Evolutionary conservation across 2,888 invertebrate genomes (phyloP).

Genomic region (Imbricaverruca yamaguchii): DNA sequence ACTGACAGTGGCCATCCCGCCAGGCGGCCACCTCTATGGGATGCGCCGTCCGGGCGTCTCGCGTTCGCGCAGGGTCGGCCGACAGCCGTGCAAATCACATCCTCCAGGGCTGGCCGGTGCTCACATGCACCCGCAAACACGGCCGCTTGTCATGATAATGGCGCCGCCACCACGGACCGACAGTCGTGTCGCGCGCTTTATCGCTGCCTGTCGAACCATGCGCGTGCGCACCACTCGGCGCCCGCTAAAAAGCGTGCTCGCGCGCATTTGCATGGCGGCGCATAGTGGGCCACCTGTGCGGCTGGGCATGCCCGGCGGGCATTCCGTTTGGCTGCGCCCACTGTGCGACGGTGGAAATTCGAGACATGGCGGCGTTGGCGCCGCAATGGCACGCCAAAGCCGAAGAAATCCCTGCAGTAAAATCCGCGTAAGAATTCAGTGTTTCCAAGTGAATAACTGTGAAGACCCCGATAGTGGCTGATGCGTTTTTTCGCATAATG

Average conservation of each 20-base stretch:
- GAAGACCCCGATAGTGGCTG: neutral
- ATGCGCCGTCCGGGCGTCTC: too few relatives aligned
- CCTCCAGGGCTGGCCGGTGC: neutral
- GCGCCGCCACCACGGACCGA: too few relatives aligned
- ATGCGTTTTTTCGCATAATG: neutral
- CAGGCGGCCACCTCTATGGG: too few relatives aligned
- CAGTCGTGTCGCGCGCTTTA: neutral
- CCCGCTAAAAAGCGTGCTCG: neutral
- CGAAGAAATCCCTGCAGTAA: neutral
- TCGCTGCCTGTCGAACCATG: neutral
- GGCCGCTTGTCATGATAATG: too few relatives aligned
- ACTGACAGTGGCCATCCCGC: too few relatives aligned
- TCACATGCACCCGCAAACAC: neutral
- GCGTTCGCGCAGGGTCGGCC: too few relatives aligned
- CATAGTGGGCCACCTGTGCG: neutral
- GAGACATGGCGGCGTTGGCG: neutral
- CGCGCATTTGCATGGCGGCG: constrained; percentile 6
- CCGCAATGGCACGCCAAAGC: neutral
- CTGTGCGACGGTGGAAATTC: neutral
- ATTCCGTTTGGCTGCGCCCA: neutral
- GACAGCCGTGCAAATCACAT: too few relatives aligned
- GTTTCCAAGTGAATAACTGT: neutral
- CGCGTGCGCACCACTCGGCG: neutral
- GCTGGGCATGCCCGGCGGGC: neutral
- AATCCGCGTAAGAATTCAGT: neutral